A percentile compares a stretch with the other conserved stretches of the same genome.
Conservation (phyloP, 30 jellyfish, hydroid and myxozoan species). For the Phacellophora camtschatica region DNA sequence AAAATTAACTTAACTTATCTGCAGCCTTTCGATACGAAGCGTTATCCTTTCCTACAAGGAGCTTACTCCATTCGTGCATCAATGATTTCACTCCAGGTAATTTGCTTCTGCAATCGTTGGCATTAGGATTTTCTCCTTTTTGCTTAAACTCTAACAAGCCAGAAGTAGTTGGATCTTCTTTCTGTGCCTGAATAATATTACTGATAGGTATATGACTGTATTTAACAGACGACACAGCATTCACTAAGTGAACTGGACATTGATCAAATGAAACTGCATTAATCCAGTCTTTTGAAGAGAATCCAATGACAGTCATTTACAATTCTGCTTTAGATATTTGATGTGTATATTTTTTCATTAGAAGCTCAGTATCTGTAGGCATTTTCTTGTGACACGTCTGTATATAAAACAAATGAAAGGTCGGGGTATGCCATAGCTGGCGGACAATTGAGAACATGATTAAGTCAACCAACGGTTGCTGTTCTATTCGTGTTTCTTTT, state of each 20-base stretch:
- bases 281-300: background rate
- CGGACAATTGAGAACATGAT: background rate
- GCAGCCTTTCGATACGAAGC: background rate
- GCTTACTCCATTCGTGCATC: background rate
- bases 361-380: background rate
- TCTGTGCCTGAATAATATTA: background rate
- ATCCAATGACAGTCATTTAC: background rate
- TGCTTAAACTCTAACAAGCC: background rate
- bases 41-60: background rate
- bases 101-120: background rate
- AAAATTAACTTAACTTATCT: background rate
- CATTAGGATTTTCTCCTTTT: background rate
- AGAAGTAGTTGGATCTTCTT: background rate
- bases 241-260: conserved; percentile 27
- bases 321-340: background rate
- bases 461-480: too few species aligned
- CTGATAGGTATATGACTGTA: too few species aligned
- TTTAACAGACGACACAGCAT: too few species aligned
- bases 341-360: background rate
- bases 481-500: too few species aligned
- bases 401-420: background rate
- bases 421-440: background rate
- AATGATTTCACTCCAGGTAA: background rate
- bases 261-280: conserved; percentile 12
- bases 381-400: background rate